Base-by-base conservation (phyloP, 2,888 invertebrate species). In the Onthophagus sagittarius region DNA sequence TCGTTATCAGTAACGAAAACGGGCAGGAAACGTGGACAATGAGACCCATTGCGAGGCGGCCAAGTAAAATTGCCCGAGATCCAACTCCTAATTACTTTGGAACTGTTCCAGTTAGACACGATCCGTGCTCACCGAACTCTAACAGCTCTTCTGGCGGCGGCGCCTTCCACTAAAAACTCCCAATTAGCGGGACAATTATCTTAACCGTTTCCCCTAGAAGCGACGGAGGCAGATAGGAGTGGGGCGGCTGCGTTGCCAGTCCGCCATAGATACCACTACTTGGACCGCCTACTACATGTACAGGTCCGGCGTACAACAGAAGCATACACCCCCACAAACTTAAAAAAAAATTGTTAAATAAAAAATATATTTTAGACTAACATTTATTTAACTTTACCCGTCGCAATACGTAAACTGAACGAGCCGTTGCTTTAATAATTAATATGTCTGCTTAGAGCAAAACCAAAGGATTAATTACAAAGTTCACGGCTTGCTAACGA, bases 401-500 rank as follows among this genome's bases (percentile, higher is more conserved):
- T 69, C 63, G 62, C 70, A 70, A 62, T 71, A 67, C 71, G 79
- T 77, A 81, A 82, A 82, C 81, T 81, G 81, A 82, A 81, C 80
- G 80, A 78, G 79, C 23, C 80, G 79, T 80, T 78, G 77, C 79
- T 77, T 84, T 81, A 83, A 85, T 85, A 84, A 84, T 84, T 84
- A 84, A 85, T 84, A 84, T 84, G 84, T 84, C 84, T 84, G 83
- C 84, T 84, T 84, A 83, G 79, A 82, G 83, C 83, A 81, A 84
- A 85, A 84, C 86, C 85, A 84, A 84, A 85, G 85, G 85, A 86
- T 86, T 86, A 86, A 86, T 86, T 86, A 85, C 85, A 83, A 85
- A 86, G 85, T 86, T 86, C 86, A 86, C 85, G 85, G 85, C 85
- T 86, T 85, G 85, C 85, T 86, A 86, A 86, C 85, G 85, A 85